Evolutionary conservation across 2,888 invertebrate species (phyloP), one percentile per base, ranked within the genome.

Genomic region (Lycaena phlaeas): DNA sequence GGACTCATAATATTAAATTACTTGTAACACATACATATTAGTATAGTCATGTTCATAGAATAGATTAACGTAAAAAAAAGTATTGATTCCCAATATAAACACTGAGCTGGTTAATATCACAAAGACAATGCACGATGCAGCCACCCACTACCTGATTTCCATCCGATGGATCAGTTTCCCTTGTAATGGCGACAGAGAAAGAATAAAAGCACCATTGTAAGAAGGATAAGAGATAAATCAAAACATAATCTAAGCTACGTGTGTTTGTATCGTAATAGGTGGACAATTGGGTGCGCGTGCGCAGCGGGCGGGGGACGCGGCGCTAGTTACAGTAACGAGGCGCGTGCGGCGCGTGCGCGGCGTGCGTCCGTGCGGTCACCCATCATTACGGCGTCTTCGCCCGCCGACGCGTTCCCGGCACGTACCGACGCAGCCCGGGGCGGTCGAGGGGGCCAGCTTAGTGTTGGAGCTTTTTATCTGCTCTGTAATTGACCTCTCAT

Each of bases 251-350:
- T 3, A 9, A 4, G 3, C 2, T 22, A 6, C 5, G 22, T 2
- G 22, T 18, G n/a, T n/a, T n/a, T n/a, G 18, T 18, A 18, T 18
- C 18, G n/a, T n/a, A n/a, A n/a, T n/a, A n/a, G 30, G 30, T 15
- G 14, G 30, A 30, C 15, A 30, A 30, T 30, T 14, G 15, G 30
- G 30, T 15, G 30, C 30, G 30, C 30, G 15, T 15, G 30, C 30
- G 30, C 30, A 30, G 30, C 30, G 15, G 30, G 29, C 5, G 29
- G 28, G 14, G 9, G 14, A 14, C n/a, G n/a, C 22, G 22, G 22
- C 18, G 18, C n/a, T 31, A 18, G 31, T 34, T 34, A 22, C 34
- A 34, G 34, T 34, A 34, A 34, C 34, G 34, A 34, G 34, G 22
- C 34, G 22, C 34, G 34, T 34, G 34, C 28, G 22, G 22, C 22